Percentiles rank a stretch among this genome's conserved stretches.
Evolutionary conservation across 2,113 vertebrate genomes (phyloP).

Genomic region (Okapia johnstoni): DNA sequence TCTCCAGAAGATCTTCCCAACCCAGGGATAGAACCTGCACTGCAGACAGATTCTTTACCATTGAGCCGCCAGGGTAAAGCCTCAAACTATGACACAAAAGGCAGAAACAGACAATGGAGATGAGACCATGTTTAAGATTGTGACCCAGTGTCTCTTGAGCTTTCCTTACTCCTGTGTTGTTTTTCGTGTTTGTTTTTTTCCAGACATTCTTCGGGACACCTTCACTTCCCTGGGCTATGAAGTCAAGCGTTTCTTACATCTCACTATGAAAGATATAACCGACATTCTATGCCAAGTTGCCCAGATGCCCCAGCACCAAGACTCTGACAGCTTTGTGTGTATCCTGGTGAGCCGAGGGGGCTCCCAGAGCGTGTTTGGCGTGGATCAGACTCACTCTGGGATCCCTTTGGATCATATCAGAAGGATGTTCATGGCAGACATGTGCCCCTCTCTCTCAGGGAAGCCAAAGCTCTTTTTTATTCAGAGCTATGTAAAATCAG

Average conservation of each 20-base stretch:
- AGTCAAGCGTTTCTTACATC: conserved; percentile 71
- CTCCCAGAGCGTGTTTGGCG: conserved; percentile 81
- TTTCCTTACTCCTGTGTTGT: conserved; percentile 3
- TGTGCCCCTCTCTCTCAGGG: conserved; percentile 84
- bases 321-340: conserved; percentile 85
- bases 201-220: conserved; percentile 82
- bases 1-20: neutral
- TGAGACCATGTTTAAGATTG: neutral
- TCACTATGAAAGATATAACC: conserved; percentile 28
- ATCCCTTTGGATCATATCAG: conserved; percentile 81
- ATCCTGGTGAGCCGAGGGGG: conserved; percentile 89
- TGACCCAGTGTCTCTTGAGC: neutral
- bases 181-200: neutral
- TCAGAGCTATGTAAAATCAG: conserved; percentile 84
- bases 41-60: neutral
- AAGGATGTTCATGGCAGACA: conserved; percentile 81
- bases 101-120: neutral
- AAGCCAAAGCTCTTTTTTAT: conserved; percentile 97
- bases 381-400: conserved; percentile 72
- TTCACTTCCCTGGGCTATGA: conserved; percentile 86
- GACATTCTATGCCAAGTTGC: conserved; percentile 68
- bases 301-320: conserved; percentile 67
- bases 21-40: neutral
- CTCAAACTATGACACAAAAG: neutral
- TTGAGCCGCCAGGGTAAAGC: neutral